Base-by-base conservation (phyloP, 2,888 invertebrate species). In the Heterodera filipjevi region DNA sequence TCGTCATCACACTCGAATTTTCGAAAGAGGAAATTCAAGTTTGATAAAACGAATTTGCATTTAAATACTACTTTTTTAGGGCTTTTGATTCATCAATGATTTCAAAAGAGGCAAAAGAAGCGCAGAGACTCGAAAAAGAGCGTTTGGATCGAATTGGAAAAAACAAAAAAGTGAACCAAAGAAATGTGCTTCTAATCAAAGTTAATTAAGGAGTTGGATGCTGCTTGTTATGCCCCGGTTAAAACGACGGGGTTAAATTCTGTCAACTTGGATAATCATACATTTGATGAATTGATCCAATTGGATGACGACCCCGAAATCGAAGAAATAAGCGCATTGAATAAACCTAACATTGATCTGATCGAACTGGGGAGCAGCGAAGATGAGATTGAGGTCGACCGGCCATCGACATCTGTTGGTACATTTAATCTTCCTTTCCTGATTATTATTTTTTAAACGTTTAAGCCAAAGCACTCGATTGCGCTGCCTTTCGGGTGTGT, bases 101-200 rank as follows among this genome's bases (percentile, higher is more conserved):
- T 22, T 77, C 78, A 30, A 33, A 35, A 27, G 79, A 44, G 27
- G 79, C 71, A 16, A 32, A 72, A n/a, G 82, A 81, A 66, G 85
- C 85, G 0, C 85, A 84, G 68, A 66, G 80, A 66, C 77, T 76
- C 33, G 86, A 86, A 75, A 81, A 82, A 66, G 82, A 85, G 76
- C 79, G 86, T n/a, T 76, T 85, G 68, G 84, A 85, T n/a, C 79
- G 86, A 30, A 66, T 85, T 30, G 80, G 83, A 68, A 82, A 84
- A 72, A 68, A 76, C 32, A 64, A 66, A 66, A 66, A 74, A 46
- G 59, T 59, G 39, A 10, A n/a, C n/a, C n/a, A n/a, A n/a, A n/a
- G n/a, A n/a, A n/a, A n/a, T n/a, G n/a, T n/a, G n/a, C n/a, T n/a
- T n/a, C n/a, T n/a, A n/a, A n/a, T n/a, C n/a, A n/a, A n/a, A n/a